A percentile compares a stretch with the other conserved stretches of the same genome.
Conservation (phyloP, 37 sponge, comb jelly and placozoan species). For the Spongia lamella region DNA sequence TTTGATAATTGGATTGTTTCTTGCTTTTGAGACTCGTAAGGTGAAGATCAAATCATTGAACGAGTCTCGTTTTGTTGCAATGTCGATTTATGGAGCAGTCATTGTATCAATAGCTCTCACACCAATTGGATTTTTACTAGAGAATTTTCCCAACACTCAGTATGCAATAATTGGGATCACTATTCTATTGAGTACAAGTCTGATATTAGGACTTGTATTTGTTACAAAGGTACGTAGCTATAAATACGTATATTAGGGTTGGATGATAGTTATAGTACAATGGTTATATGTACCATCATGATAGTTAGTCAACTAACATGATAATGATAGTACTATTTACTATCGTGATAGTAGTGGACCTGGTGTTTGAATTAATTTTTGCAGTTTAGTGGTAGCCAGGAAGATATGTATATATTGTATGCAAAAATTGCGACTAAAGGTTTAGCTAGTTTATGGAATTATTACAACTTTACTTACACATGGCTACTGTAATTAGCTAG, state of each 20-base stretch:
- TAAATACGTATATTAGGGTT: neutral
- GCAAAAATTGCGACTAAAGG: too few relatives aligned
- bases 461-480: too few relatives aligned
- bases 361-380: too few relatives aligned
- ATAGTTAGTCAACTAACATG: too few relatives aligned
- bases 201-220: constrained; percentile 46
- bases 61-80: constrained; percentile 52
- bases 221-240: constrained; percentile 53
- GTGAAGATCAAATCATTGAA: constrained; percentile 54
- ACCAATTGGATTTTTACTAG: constrained; percentile 32
- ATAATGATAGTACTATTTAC: too few relatives aligned
- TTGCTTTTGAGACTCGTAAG: constrained; percentile 63
- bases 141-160: constrained; percentile 3
- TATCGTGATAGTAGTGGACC: too few relatives aligned
- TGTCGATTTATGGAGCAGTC: constrained; percentile 56
- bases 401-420: too few relatives aligned
- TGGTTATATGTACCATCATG: too few relatives aligned
- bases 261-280: too few relatives aligned
- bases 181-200: constrained; percentile 43
- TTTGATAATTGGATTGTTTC: constrained; percentile 48
- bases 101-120: constrained; percentile 44
- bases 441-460: too few relatives aligned
- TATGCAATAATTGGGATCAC: constrained; percentile 54
- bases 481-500: too few relatives aligned
- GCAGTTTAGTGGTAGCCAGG: too few relatives aligned